Evolutionary conservation across 2,797 vertebrate genomes (phyloP).

Genomic region (Anableps anableps): DNA sequence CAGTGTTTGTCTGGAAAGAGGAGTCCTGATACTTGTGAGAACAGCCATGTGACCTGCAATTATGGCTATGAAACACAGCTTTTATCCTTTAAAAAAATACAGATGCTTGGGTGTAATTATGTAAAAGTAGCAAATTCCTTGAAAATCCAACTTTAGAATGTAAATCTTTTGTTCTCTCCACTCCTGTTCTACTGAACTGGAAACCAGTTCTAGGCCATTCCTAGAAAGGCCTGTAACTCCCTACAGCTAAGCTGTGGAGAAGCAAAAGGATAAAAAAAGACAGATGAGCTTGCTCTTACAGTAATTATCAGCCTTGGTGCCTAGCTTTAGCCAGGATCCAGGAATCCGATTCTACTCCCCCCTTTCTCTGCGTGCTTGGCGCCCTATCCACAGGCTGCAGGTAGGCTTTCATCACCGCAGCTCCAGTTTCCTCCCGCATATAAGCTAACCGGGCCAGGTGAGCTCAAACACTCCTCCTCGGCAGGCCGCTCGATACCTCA

Average conservation of each 20-base stretch:
- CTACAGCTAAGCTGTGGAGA: background rate
- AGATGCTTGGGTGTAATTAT: no score
- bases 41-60: background rate
- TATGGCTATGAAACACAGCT: no score
- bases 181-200: background rate
- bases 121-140: background rate
- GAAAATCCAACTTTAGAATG: background rate
- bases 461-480: slow-evolving; percentile 57
- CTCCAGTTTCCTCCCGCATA: slow-evolving; percentile 83
- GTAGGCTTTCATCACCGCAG: slow-evolving; percentile 79
- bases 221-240: background rate
- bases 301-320: slow-evolving; percentile 70
- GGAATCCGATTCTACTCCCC: slow-evolving; percentile 78
- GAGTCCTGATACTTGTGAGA: background rate
- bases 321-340: slow-evolving; percentile 75
- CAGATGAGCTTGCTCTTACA: slow-evolving; percentile 43
- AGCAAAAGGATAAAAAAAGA: slow-evolving; percentile 25
- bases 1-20: background rate
- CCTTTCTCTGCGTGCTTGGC: slow-evolving; percentile 29
- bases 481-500: slow-evolving; percentile 43
- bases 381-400: slow-evolving; percentile 68
- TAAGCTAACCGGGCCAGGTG: slow-evolving; percentile 81
- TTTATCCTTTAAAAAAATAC: no score
- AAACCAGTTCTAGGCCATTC: background rate
- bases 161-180: background rate